These are phyloP conservation scores for Thalassarche chlororhynchos DNA, from an alignment of 2,113 vertebrate species.

Conservation along the genomic window DNA sequence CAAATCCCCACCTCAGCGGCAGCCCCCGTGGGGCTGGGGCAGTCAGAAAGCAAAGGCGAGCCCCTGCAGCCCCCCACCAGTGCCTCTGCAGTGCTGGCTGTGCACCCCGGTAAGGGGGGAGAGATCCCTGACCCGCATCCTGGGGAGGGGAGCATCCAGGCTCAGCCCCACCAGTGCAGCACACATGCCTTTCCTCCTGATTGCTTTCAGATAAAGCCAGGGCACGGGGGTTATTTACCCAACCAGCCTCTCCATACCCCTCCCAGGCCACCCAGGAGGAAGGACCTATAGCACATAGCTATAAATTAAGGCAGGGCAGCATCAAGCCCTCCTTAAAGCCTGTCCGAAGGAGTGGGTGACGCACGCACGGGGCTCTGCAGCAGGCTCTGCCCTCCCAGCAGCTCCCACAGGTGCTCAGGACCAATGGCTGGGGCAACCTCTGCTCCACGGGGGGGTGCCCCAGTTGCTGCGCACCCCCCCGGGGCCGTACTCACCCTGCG, in stretches of 20 bases:
- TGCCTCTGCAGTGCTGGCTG: background rate
- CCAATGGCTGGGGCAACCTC: background rate
- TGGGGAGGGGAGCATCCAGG: background rate
- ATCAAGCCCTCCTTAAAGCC: background rate
- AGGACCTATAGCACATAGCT: background rate
- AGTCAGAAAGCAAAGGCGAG: background rate
- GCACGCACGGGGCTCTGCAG: background rate
- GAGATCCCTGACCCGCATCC: background rate
- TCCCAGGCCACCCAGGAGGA: background rate
- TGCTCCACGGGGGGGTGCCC: fast-evolving
- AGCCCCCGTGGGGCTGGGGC: background rate
- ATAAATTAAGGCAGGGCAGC: background rate
- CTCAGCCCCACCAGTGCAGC: background rate
- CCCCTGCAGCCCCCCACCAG: background rate
- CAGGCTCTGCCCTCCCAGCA: background rate
- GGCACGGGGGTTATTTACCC: background rate
- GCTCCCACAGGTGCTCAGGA: background rate
- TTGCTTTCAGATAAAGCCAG: background rate
- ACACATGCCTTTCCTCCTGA: background rate
- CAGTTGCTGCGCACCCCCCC: background rate
- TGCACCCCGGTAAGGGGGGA: fast-evolving
- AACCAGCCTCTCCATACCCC: background rate
- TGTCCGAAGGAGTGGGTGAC: background rate
- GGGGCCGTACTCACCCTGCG: slow-evolving; percentile 1
- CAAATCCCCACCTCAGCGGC: background rate